Evolutionary conservation across 1,140 invertebrate genomes (phyloP).

Genomic region (Pomacea maculata): DNA sequence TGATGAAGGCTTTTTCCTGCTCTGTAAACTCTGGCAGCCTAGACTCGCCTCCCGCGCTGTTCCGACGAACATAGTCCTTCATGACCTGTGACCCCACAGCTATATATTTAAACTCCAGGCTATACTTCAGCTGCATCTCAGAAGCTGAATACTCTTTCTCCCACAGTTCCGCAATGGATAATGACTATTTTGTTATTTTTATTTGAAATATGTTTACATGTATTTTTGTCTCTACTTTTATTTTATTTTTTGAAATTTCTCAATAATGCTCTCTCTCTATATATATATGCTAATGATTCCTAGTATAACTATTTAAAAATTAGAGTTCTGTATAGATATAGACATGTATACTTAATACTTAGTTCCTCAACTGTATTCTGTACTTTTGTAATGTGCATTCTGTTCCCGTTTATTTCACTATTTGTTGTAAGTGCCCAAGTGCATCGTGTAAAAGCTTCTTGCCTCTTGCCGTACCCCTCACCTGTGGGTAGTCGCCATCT

Average conservation of each 20-base stretch:
- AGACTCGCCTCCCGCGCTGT: constrained; percentile 30
- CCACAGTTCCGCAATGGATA: background rate
- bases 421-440: too few species aligned
- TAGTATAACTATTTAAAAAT: too few species aligned
- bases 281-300: background rate
- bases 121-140: background rate
- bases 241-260: background rate
- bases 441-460: background rate
- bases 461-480: constrained; percentile 23
- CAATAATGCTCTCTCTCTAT: background rate
- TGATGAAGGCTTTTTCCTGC: constrained; percentile 12
- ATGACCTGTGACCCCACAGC: constrained; percentile 33
- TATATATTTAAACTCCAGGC: background rate
- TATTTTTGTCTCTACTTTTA: background rate
- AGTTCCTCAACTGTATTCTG: too few species aligned
- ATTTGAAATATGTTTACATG: background rate
- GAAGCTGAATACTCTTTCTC: background rate
- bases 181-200: background rate
- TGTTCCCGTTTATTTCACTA: too few species aligned
- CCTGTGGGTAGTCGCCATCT: constrained; percentile 60
- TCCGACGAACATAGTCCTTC: constrained; percentile 37
- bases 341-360: too few species aligned
- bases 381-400: too few species aligned
- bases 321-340: too few species aligned
- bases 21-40: constrained; percentile 27